These are phyloP conservation scores for Baccha elongata DNA, from an alignment of 2,888 invertebrate genomes.

Conservation along the genomic window DNA sequence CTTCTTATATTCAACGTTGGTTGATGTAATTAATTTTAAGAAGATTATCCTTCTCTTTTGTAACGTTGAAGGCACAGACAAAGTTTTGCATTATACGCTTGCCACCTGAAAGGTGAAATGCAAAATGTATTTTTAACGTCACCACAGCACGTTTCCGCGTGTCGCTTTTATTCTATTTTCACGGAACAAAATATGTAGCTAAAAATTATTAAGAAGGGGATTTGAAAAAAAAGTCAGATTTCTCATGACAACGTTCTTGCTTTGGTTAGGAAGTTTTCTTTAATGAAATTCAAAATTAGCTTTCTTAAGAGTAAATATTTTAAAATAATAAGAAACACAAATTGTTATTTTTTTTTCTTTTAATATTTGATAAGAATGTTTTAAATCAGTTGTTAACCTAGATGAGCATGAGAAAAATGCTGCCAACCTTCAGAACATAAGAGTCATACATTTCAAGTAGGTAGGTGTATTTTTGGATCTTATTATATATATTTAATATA, in stretches of 20 bases:
- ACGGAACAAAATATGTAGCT: too few relatives aligned
- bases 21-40: conserved; percentile 70
- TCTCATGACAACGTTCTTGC: conserved; percentile 1
- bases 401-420: too few relatives aligned
- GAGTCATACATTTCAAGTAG: too few relatives aligned
- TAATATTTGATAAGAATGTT: not conserved
- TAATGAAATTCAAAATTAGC: conserved; percentile 17
- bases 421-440: too few relatives aligned
- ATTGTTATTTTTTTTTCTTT: not conserved
- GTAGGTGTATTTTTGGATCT: too few relatives aligned
- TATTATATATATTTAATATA: too few relatives aligned
- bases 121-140: conserved; percentile 52
- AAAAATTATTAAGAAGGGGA: not conserved
- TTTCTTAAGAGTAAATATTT: conserved; percentile 7
- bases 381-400: not conserved
- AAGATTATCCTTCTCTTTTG: conserved; percentile 63
- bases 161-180: not conserved
- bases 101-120: conserved; percentile 65
- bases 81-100: conserved; percentile 64
- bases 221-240: conserved; percentile 6
- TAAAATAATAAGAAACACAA: not conserved
- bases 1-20: conserved; percentile 51
- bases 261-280: conserved; percentile 6
- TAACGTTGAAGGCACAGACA: conserved; percentile 41
- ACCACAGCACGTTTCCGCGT: conserved; percentile 26